These are phyloP conservation scores for Morbakka virulenta DNA, from an alignment of 30 jellyfish, hydroid and myxozoan genomes.

Conservation along the genomic window DNA sequence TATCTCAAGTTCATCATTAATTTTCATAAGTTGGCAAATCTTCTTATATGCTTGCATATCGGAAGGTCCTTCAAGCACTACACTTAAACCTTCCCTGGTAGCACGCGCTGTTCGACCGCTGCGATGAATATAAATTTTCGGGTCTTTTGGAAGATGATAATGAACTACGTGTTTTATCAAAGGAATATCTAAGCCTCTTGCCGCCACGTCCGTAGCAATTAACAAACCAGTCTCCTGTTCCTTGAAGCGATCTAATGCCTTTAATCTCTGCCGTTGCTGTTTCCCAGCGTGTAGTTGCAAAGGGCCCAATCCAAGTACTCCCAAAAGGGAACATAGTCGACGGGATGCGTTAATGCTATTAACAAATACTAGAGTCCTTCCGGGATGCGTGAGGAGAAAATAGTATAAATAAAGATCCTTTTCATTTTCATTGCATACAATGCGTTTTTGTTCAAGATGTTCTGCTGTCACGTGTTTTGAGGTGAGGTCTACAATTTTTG, in stretches of 20 bases:
- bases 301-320: slow-evolving; percentile 67
- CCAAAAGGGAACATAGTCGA: slow-evolving; percentile 46
- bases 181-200: slow-evolving; percentile 95
- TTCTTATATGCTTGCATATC: slow-evolving; percentile 73
- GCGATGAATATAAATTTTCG: slow-evolving; percentile 83
- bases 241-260: slow-evolving; percentile 65
- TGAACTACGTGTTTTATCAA: slow-evolving; percentile 78
- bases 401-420: slow-evolving; percentile 69
- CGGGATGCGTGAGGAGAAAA: slow-evolving; percentile 65
- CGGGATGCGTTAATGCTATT: slow-evolving; percentile 72
- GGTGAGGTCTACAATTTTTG: slow-evolving; percentile 76
- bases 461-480: slow-evolving; percentile 85
- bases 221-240: slow-evolving; percentile 45
- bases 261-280: slow-evolving; percentile 87
- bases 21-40: slow-evolving; percentile 59
- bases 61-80: slow-evolving; percentile 76
- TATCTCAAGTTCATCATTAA: slow-evolving; percentile 45
- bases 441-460: slow-evolving; percentile 51
- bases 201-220: slow-evolving; percentile 98
- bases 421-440: slow-evolving; percentile 80
- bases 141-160: slow-evolving; percentile 89
- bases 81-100: slow-evolving; percentile 61
- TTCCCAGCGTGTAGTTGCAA: slow-evolving; percentile 85
- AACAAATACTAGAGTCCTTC: slow-evolving; percentile 83
- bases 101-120: slow-evolving; percentile 98